Conservation (phyloP, 1,140 invertebrate genomes). For the Zaprionus ghesquierei region DNA sequence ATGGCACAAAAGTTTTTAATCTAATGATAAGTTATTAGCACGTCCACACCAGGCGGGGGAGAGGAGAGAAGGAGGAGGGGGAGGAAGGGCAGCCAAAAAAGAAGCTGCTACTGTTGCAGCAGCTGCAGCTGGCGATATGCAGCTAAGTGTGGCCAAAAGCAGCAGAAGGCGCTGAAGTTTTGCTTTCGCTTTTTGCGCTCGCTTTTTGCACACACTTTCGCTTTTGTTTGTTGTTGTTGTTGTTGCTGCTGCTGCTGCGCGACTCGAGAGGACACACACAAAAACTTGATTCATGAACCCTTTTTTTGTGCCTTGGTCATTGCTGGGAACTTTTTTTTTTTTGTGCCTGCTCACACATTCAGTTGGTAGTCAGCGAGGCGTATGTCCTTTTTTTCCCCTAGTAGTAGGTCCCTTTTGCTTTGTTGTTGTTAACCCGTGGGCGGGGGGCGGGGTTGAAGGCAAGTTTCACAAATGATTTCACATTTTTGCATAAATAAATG, state of each 20-base stretch:
- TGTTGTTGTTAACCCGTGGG: constrained; percentile 2
- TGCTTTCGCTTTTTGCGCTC: neutral
- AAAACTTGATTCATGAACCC: constrained; percentile 70
- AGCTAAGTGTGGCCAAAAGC: neutral
- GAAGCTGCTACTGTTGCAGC: constrained; percentile 7
- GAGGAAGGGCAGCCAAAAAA: neutral
- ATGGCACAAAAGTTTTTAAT: constrained; percentile 57
- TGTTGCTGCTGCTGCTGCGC: neutral
- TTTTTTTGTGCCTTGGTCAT: constrained; percentile 39
- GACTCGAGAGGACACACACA: neutral
- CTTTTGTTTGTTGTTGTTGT: constrained; percentile 2
- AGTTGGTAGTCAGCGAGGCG: constrained; percentile 46
- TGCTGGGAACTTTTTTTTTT: too few relatives aligned
- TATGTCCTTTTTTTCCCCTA: constrained; percentile 36
- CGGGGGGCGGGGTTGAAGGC: constrained; percentile 40
- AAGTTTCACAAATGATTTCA: constrained; percentile 81
- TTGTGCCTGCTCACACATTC: constrained; percentile 22
- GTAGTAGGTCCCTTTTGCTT: constrained; percentile 19
- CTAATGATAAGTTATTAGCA: constrained; percentile 69
- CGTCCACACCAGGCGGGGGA: constrained; percentile 15
- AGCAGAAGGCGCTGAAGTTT: neutral
- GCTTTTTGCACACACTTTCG: neutral
- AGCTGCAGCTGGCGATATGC: constrained; percentile 3
- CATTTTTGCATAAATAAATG: constrained; percentile 81
- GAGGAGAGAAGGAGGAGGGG: neutral